Evolutionary conservation across 2,113 vertebrate genomes (phyloP).

Genomic region (Zingel zingel): DNA sequence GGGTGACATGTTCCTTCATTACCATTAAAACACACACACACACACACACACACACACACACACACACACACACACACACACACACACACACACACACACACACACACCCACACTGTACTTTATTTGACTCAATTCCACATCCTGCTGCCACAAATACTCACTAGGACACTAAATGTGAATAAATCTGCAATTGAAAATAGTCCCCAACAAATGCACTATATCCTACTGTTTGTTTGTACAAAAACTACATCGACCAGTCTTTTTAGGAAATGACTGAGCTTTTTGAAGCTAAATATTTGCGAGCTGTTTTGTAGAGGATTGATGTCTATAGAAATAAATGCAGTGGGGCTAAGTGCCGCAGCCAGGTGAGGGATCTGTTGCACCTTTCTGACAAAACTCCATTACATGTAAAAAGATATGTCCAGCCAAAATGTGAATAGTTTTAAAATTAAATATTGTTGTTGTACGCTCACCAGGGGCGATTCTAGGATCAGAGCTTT

Average conservation of each 20-base stretch:
- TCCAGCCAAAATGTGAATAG: too few relatives aligned
- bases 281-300: background rate
- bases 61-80: too few relatives aligned
- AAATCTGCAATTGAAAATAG: background rate
- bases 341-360: too few relatives aligned
- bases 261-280: background rate
- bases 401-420: too few relatives aligned
- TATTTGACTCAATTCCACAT: conserved; percentile 1
- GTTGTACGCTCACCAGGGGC: too few relatives aligned
- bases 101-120: background rate
- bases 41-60: too few relatives aligned
- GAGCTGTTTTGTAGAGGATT: background rate
- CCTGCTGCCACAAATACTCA: background rate
- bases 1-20: too few relatives aligned
- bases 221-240: background rate
- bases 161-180: background rate
- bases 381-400: too few relatives aligned
- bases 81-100: too few relatives aligned
- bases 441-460: too few relatives aligned
- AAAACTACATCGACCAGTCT: background rate
- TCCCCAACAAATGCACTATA: background rate
- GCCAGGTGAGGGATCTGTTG: too few relatives aligned
- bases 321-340: background rate
- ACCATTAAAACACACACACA: background rate
- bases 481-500: too few relatives aligned